These are phyloP conservation scores for Cydia splendana DNA, from an alignment of 1,140 invertebrate genomes.

Conservation along the genomic window DNA sequence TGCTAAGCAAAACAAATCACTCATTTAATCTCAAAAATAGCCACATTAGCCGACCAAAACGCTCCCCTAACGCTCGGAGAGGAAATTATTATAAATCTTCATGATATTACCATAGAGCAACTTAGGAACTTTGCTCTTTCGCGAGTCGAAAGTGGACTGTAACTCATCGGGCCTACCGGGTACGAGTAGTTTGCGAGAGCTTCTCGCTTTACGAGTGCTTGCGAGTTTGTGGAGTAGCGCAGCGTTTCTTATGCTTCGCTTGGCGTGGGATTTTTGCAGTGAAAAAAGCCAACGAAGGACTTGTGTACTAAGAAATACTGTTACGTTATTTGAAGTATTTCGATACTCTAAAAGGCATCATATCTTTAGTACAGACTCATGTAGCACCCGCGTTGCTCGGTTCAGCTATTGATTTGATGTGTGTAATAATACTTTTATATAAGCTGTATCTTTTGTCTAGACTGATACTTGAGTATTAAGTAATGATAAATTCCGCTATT, in stretches of 20 bases:
- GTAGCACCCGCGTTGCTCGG: no score
- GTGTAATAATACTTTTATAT: no score
- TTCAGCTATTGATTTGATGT: no score
- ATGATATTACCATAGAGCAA: constrained; percentile 75
- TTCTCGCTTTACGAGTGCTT: constrained; percentile 36
- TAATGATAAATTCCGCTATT: no score
- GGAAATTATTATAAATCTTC: constrained; percentile 78
- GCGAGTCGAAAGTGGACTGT: constrained; percentile 71
- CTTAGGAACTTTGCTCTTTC: constrained; percentile 75
- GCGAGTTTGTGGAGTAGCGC: neutral
- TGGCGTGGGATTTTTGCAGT: no score
- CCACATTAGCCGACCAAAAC: constrained; percentile 64
- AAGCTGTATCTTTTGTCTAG: no score
- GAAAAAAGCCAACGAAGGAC: no score
- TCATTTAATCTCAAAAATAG: constrained; percentile 6
- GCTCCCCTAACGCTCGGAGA: constrained; percentile 60
- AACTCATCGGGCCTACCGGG: constrained; percentile 63
- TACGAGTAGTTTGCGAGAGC: constrained; percentile 55
- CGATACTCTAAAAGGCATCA: no score
- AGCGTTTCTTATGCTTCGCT: neutral
- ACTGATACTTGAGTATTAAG: no score
- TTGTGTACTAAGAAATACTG: no score
- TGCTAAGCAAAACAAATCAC: neutral
- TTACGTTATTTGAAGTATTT: no score
- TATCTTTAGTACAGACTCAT: no score